Evolutionary conservation across 2,113 vertebrate species (phyloP).

Genomic region (Marcusenius ussheri): DNA sequence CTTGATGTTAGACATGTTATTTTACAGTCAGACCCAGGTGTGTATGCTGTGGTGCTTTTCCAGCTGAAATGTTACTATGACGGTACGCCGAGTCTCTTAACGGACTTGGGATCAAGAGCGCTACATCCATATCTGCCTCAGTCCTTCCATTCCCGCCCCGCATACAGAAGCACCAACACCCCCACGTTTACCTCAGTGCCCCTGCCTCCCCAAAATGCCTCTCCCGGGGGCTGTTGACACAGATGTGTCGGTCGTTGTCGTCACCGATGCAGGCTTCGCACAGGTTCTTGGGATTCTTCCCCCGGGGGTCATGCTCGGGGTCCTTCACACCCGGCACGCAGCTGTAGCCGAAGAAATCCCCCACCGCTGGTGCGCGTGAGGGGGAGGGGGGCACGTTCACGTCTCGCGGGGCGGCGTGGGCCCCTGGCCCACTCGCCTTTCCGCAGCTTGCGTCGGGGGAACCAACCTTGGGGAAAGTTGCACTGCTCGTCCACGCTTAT

Average conservation of each 20-base stretch:
- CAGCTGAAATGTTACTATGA: neutral
- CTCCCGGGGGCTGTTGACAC: constrained; percentile 60
- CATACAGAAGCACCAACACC: neutral
- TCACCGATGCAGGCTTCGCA: constrained; percentile 71
- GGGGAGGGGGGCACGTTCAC: neutral
- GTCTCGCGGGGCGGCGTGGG: neutral
- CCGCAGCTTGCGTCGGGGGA: constrained; percentile 8
- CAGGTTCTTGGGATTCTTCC: constrained; percentile 68
- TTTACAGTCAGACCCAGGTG: neutral
- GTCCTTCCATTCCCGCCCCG: neutral
- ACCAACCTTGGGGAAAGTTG: constrained; percentile 64
- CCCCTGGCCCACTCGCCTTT: no score
- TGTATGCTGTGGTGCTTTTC: neutral
- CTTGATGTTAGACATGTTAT: neutral
- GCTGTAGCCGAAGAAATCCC: constrained; percentile 70
- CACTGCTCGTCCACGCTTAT: constrained; percentile 66
- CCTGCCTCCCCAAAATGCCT: constrained; percentile 65
- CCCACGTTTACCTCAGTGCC: constrained; percentile 56
- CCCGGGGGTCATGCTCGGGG: constrained; percentile 59
- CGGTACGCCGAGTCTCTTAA: neutral
- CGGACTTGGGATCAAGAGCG: constrained; percentile 6
- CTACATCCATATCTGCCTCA: neutral
- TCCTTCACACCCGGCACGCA: constrained; percentile 66
- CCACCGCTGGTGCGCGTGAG: constrained; percentile 48
- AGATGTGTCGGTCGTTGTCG: constrained; percentile 66